Percentiles rank a stretch among this genome's conserved stretches.
These are phyloP conservation scores for Drosophila pachea DNA, from an alignment of 1,140 invertebrate species.

Conservation along the genomic window DNA sequence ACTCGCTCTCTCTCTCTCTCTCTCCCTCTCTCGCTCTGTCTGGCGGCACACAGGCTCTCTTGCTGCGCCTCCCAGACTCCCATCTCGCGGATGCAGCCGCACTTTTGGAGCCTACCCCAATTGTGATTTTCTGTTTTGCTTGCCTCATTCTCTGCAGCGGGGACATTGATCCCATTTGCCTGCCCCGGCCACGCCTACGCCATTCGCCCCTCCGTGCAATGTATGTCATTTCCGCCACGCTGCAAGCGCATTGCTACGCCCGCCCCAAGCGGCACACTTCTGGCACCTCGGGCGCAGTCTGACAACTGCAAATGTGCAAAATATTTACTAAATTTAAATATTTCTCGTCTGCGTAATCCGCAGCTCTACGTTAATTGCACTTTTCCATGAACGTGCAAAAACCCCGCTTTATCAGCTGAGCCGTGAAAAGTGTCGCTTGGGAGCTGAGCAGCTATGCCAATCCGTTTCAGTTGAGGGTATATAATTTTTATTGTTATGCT, in stretches of 20 bases:
- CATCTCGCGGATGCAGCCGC: slow-evolving; percentile 1
- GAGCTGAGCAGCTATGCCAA: slow-evolving; percentile 13
- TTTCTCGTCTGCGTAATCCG: background rate
- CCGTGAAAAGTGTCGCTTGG: slow-evolving; percentile 33
- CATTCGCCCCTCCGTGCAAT: slow-evolving; percentile 10
- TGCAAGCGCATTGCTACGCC: slow-evolving; percentile 1
- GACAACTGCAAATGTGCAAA: background rate
- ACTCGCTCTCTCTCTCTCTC: slow-evolving; percentile 18
- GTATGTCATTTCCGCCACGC: slow-evolving; percentile 51
- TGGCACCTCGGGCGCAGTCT: background rate
- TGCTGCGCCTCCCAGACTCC: background rate
- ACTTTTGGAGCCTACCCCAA: slow-evolving; percentile 3
- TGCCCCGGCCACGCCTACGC: background rate
- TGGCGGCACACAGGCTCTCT: too few species aligned
- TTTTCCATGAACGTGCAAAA: slow-evolving; percentile 48
- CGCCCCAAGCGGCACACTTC: slow-evolving; percentile 19
- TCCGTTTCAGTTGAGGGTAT: slow-evolving; percentile 1
- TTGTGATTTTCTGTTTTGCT: slow-evolving; percentile 63
- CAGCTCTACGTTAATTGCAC: slow-evolving; percentile 39
- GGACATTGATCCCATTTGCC: slow-evolving; percentile 72
- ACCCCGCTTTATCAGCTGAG: slow-evolving; percentile 17
- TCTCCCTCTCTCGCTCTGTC: slow-evolving; percentile 1
- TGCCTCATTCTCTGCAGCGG: slow-evolving; percentile 57
- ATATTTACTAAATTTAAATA: slow-evolving; percentile 9
- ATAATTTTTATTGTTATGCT: background rate